Conservation (phyloP, 2,797 vertebrate species). For the Tarsius wallacei region DNA sequence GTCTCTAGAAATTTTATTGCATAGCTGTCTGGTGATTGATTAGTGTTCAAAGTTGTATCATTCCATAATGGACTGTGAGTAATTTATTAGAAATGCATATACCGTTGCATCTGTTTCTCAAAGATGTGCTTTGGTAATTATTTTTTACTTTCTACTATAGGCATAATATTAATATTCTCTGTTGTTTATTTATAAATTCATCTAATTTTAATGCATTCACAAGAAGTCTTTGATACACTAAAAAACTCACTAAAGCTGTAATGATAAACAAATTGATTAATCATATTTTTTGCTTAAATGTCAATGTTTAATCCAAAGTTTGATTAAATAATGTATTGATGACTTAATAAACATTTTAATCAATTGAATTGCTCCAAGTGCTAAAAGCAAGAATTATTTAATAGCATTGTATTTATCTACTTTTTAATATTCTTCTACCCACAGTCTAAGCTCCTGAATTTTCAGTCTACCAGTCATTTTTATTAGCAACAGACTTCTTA, state of each 20-base stretch:
- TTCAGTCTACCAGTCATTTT: neutral
- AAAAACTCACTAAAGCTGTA: constrained; percentile 29
- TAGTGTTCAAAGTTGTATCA: constrained; percentile 67
- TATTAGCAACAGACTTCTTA: neutral
- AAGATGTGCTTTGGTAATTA: constrained; percentile 80
- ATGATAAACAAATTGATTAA: constrained; percentile 58
- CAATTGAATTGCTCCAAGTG: neutral
- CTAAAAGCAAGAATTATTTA: neutral
- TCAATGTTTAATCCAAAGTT: constrained; percentile 40
- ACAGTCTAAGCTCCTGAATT: neutral
- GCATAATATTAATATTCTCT: constrained; percentile 62
- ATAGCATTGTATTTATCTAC: neutral
- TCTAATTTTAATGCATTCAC: constrained; percentile 43
- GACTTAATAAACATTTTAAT: constrained; percentile 20
- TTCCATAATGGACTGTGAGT: constrained; percentile 73
- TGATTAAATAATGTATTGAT: constrained; percentile 58
- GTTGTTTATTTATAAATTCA: constrained; percentile 62
- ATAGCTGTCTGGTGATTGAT: constrained; percentile 65
- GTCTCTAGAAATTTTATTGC: constrained; percentile 69
- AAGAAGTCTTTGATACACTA: neutral
- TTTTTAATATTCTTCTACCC: neutral
- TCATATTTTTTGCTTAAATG: constrained; percentile 47
- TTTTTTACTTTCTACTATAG: constrained; percentile 63
- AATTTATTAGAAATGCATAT: constrained; percentile 83
- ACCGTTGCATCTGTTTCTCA: constrained; percentile 73